Evolutionary conservation across 2,888 invertebrate species (phyloP), one percentile per base, ranked within the genome.

Genomic region (Nephrotoma appendiculata): DNA sequence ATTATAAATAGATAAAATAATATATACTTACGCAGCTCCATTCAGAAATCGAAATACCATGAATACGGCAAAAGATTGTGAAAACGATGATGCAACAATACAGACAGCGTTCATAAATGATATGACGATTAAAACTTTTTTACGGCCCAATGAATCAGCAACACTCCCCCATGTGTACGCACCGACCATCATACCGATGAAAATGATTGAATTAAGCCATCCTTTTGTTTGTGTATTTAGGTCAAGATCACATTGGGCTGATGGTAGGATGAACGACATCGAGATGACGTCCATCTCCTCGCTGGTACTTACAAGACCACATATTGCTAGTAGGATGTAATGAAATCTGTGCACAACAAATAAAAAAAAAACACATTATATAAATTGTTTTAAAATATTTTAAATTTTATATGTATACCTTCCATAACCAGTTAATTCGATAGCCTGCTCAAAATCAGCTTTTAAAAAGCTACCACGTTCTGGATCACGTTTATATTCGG

Each of bases 211-310:
- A 92, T 95, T 96, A 89, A 95, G 93, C 94, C 94, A 95, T 91
- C 93, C 95, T 93, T 98, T 98, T 88, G 96, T 95, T 89, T 95
- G 94, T 87, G 97, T 97, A 90, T 95, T 95, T 89, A 98, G 94
- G 89, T 96, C 92, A 91, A 98, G 93, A 93, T 98, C 98, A 94
- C 98, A 98, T 92, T 97, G 96, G 88, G 98, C 98, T 89, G 97
- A 96, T 85, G 98, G 98, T 88, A 98, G 93, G 92, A 98, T 96
- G 94, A 98, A 98, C 89, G 98, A 98, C 95, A 98, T 97, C 89
- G 96, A 97, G 90, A 98, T 96, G 93, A 98, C 97, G 93, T 98
- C 98, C 95, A 98, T 97, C 93, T 98, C 97, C 94, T 98, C 98
- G 92, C 97, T 97, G 89, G 97, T 97, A 93, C 96, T 96, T 92